Conservation (phyloP, 2,113 vertebrate species). For the Taxidea taxus region DNA sequence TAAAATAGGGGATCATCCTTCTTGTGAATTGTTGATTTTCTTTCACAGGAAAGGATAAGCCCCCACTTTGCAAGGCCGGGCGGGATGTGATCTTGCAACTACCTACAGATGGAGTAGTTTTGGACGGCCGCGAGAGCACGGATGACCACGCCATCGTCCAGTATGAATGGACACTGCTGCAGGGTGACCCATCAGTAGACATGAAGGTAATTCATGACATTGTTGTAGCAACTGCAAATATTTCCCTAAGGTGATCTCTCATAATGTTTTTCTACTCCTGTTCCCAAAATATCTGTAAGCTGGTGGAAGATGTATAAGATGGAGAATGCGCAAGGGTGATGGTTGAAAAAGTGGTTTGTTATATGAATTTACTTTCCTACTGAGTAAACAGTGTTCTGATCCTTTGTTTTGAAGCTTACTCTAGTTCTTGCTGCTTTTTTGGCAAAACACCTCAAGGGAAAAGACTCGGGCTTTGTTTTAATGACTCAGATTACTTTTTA, state of each 20-base stretch:
- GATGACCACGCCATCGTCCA: slow-evolving; percentile 90
- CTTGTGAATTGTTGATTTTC: slow-evolving; percentile 44
- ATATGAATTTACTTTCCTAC: neutral
- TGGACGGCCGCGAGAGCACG: slow-evolving; percentile 94
- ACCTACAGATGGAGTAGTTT: slow-evolving; percentile 91
- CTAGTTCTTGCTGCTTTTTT: neutral
- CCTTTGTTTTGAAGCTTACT: neutral
- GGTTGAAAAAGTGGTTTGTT: neutral
- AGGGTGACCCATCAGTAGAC: slow-evolving; percentile 87
- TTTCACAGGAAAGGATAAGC: slow-evolving; percentile 85
- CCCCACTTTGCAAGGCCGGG: slow-evolving; percentile 91
- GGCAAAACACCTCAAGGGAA: neutral
- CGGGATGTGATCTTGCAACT: slow-evolving; percentile 93
- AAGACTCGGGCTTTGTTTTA: neutral
- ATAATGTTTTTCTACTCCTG: neutral
- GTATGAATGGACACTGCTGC: slow-evolving; percentile 92
- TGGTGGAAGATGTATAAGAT: neutral
- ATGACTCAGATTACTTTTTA: neutral
- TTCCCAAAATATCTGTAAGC: neutral
- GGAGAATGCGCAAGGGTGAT: neutral
- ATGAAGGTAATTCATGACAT: slow-evolving; percentile 88
- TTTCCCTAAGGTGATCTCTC: neutral
- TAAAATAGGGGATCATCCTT: neutral
- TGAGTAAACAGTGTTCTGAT: neutral
- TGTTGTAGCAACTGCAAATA: neutral